Percentiles rank a stretch among this genome's conserved stretches.
phyloP scores from a whole-genome alignment of 2,888 invertebrate species.

The Cetonia aurata region DNA sequence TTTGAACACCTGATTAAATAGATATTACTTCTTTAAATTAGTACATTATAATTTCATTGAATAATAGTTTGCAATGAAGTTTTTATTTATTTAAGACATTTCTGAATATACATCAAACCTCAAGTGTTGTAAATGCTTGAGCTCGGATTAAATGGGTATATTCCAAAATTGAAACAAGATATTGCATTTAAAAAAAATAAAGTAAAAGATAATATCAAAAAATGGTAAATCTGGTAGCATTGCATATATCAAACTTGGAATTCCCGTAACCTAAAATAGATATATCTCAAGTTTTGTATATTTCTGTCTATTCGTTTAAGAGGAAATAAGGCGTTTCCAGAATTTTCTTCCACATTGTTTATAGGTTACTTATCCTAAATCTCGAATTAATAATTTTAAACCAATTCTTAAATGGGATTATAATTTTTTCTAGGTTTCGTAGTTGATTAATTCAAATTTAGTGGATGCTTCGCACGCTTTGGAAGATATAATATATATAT shows the following conservation, averaged over 20 bases:
- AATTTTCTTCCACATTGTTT: no score
- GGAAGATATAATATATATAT: no score
- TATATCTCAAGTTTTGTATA: constrained; percentile 1
- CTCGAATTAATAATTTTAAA: no score
- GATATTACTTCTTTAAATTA: not conserved
- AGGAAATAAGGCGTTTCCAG: not conserved
- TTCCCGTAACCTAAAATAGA: not conserved
- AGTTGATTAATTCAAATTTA: no score
- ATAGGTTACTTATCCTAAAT: no score
- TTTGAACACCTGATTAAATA: not conserved
- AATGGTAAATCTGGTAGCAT: not conserved
- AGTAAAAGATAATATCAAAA: not conserved
- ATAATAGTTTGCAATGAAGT: not conserved
- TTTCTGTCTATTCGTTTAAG: not conserved
- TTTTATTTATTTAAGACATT: not conserved
- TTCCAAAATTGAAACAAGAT: no score
- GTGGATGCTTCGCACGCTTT: no score
- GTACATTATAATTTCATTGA: not conserved
- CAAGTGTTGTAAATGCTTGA: not conserved
- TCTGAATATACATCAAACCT: not conserved
- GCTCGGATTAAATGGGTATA: no score
- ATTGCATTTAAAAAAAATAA: not conserved
- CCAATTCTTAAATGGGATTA: no score
- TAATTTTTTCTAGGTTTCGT: no score
- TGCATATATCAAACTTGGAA: not conserved